A percentile compares a stretch with the other conserved stretches of the same genome.
phyloP scores from a whole-genome alignment of 2,888 invertebrate species.

The Apotomis betuletana region DNA sequence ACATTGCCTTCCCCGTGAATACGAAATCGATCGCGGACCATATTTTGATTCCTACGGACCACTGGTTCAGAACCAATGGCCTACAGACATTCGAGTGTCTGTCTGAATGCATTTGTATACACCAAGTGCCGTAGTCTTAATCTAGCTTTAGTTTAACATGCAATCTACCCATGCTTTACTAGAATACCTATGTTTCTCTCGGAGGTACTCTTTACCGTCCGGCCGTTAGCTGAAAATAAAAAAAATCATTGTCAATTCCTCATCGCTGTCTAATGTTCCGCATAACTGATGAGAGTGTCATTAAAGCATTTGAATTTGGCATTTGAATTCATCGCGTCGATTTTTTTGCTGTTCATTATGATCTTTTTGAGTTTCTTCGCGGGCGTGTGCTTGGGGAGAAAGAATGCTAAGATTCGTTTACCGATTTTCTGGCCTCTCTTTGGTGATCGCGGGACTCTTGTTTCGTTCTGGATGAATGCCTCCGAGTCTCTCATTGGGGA shows the following conservation, averaged over 20 bases:
- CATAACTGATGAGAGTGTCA: too few relatives aligned
- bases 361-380: constrained; percentile 43
- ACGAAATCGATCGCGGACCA: too few relatives aligned
- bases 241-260: constrained; percentile 51
- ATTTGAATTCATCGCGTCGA: constrained; percentile 5
- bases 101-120: too few relatives aligned
- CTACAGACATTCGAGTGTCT: too few relatives aligned
- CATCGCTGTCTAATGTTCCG: neutral
- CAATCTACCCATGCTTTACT: constrained; percentile 25
- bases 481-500: constrained; percentile 51
- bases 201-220: constrained; percentile 57
- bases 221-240: constrained; percentile 68
- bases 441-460: constrained; percentile 49
- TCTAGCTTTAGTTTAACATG: constrained; percentile 31
- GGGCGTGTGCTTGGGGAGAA: constrained; percentile 43
- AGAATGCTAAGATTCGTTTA: constrained; percentile 60
- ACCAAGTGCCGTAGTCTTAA: neutral
- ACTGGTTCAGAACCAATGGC: too few relatives aligned
- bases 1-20: too few relatives aligned
- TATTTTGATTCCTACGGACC: too few relatives aligned
- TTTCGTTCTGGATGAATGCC: constrained; percentile 55
- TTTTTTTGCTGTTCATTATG: neutral
- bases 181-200: constrained; percentile 68
- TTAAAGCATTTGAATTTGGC: too few relatives aligned
- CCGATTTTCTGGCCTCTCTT: constrained; percentile 61